Evolutionary conservation across 2,888 invertebrate genomes (phyloP).

Genomic region (Andrena praecox): DNA sequence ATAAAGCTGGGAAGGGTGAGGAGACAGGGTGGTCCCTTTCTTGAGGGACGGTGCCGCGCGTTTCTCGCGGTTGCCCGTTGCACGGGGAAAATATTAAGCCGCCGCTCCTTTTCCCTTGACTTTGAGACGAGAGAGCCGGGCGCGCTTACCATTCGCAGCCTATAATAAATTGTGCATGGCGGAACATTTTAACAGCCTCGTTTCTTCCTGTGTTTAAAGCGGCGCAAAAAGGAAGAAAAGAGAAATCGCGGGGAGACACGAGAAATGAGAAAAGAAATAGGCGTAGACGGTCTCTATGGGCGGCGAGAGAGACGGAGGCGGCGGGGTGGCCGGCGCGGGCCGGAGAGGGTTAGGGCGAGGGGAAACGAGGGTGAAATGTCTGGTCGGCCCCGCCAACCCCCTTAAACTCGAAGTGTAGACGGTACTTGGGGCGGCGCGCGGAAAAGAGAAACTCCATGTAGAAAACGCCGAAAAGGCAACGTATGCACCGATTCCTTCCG

Average conservation of each 20-base stretch:
- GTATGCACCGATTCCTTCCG: constrained; percentile 71
- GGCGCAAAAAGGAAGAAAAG: constrained; percentile 62
- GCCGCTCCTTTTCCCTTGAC: constrained; percentile 68
- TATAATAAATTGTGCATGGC: constrained; percentile 81
- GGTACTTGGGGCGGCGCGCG: constrained; percentile 51
- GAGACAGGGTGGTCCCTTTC: constrained; percentile 43
- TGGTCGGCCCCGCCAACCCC: constrained; percentile 55
- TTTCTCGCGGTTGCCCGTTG: constrained; percentile 52
- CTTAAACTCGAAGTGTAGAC: constrained; percentile 68
- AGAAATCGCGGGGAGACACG: constrained; percentile 56
- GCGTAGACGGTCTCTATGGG: constrained; percentile 27
- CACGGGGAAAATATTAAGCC: constrained; percentile 70
- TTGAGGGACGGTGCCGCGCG: constrained; percentile 50
- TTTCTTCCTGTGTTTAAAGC: constrained; percentile 75
- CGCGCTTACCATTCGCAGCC: constrained; percentile 75
- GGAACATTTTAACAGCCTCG: constrained; percentile 81
- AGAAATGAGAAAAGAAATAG: constrained; percentile 51
- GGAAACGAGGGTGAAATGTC: constrained; percentile 51
- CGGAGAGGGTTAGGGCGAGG: not conserved
- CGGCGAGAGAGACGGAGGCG: constrained; percentile 29
- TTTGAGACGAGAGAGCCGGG: constrained; percentile 70
- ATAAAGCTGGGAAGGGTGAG: constrained; percentile 21
- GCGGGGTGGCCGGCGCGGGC: constrained; percentile 10
- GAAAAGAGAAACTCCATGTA: constrained; percentile 62
- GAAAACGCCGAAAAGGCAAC: constrained; percentile 71